A percentile compares a stretch with the other conserved stretches of the same genome.
Conservation (phyloP, 2,797 vertebrate genomes). For the Pseudotriccus pelzelni region DNA sequence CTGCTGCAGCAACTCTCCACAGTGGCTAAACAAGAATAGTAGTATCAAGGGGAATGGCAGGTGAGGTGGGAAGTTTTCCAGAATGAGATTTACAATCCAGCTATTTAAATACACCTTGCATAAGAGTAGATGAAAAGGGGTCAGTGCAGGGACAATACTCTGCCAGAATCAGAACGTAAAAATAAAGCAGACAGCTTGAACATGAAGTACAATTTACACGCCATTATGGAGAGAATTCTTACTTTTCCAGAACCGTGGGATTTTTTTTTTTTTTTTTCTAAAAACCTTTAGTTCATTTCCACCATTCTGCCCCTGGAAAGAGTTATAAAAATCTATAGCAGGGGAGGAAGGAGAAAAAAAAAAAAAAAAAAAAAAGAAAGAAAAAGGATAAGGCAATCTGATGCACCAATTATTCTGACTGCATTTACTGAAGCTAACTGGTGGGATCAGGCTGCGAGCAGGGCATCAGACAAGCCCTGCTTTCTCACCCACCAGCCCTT, state of each 20-base stretch:
- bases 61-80: slow-evolving; percentile 20
- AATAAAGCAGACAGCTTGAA: not conserved
- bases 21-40: not conserved
- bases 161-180: slow-evolving; percentile 4
- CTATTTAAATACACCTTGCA: slow-evolving; percentile 50
- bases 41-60: not conserved
- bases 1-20: not conserved
- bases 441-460: not conserved
- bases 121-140: slow-evolving; percentile 34
- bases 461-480: not conserved
- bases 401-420: not conserved
- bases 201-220: not conserved
- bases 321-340: not conserved
- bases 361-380: too few relatives aligned
- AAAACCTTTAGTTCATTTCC: not conserved
- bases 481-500: too few relatives aligned
- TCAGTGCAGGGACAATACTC: slow-evolving; percentile 15
- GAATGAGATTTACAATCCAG: not conserved
- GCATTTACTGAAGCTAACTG: not conserved
- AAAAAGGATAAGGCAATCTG: not conserved
- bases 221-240: not conserved
- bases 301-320: not conserved
- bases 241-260: not conserved
- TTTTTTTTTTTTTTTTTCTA: not conserved
- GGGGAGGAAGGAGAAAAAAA: not conserved